Evolutionary conservation across 37 sponge, comb jelly and placozoan genomes (phyloP), one percentile per base, ranked within the genome.

Genomic region (Spongilla lacustris): DNA sequence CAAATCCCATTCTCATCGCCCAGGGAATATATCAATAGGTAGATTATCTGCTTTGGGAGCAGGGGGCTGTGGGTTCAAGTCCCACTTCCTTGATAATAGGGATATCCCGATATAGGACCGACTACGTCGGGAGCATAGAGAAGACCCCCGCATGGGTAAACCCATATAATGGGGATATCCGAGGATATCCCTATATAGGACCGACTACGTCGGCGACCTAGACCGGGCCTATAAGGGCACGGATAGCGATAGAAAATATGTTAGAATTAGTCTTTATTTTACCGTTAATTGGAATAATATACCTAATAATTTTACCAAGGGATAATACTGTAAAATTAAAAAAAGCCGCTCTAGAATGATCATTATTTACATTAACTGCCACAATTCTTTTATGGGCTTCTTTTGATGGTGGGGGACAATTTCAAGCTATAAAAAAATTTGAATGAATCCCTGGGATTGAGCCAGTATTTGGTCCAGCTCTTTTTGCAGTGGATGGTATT

Each of bases 41-140:
- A 81, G 87, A 91, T 91, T 84, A 38, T 84, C 81, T 88, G 81
- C 88, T 92, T 88, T 92, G 93, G 93, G 93, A 71, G 93, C 50
- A 88, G 89, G 50, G 85, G 93, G 93, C 84, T 92, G 75, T 77
- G 93, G 85, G 89, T 92, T 92, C 93, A 74, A 92, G 69, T 88
- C 93, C 80, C 93, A 34, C 68, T 92, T 86, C 74, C 83, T 74
- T 91, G 91, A 91, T 74, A 29, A 19, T 32, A 72, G 31, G 29
- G 30, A 2, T 5, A 12, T 0, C 73, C 73, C n/a, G n/a, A n/a
- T n/a, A n/a, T n/a, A n/a, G n/a, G n/a, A n/a, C 73, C 73, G 1
- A 13, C 29, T 33, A 13, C 73, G 0, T 32, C 10, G 41, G 41
- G 41, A 6, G 41, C n/a, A n/a, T n/a, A n/a, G n/a, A n/a, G n/a